Conservation (phyloP, 2,888 invertebrate genomes). For the Siphonodentalium dalli region DNA sequence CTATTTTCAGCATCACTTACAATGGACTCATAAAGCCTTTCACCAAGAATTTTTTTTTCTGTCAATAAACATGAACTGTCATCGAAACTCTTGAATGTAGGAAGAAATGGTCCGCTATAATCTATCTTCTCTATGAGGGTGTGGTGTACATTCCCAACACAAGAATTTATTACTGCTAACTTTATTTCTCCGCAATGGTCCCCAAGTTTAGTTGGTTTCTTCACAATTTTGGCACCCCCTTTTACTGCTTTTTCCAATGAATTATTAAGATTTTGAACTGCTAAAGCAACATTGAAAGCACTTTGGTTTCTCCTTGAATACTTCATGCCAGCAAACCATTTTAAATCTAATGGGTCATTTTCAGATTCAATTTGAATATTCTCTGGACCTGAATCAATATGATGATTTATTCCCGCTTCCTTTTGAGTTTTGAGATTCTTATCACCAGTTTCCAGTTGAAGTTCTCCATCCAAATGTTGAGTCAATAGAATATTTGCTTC, state of each 20-base stretch:
- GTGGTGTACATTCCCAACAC: slow-evolving; percentile 66
- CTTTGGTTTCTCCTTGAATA: no score
- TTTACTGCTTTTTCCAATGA: slow-evolving; percentile 39
- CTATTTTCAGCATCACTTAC: no score
- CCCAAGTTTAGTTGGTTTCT: slow-evolving; percentile 39
- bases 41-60: background rate
- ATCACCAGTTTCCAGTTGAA: no score
- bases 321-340: no score
- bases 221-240: slow-evolving; percentile 51
- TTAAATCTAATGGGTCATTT: no score
- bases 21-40: background rate
- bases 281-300: slow-evolving; percentile 66
- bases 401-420: no score
- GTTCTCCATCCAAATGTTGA: no score
- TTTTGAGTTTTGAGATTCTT: no score
- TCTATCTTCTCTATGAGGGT: slow-evolving; percentile 64
- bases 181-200: slow-evolving; percentile 58
- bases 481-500: slow-evolving; percentile 55
- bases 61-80: background rate
- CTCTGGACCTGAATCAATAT: no score
- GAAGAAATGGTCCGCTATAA: slow-evolving; percentile 65
- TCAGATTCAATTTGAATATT: no score
- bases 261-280: slow-evolving; percentile 56
- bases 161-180: slow-evolving; percentile 63
- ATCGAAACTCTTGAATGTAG: slow-evolving; percentile 55